Conservation (phyloP, 2,888 invertebrate species). For the Allygus modestus region DNA sequence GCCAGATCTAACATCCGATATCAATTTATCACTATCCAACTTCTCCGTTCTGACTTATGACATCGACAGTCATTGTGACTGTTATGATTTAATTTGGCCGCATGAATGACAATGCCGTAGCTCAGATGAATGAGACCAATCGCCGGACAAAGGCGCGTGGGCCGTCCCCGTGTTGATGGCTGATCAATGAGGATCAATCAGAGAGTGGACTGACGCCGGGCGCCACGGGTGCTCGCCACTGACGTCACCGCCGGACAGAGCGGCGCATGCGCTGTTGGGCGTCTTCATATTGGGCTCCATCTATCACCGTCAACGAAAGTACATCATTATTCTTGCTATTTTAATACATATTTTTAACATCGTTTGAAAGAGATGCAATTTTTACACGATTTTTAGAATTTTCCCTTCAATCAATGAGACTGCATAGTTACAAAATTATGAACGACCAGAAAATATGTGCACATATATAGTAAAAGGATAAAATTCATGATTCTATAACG, state of each 20-base stretch:
- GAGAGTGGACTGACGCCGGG: background rate
- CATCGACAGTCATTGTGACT: conserved; percentile 29
- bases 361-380: too few species aligned
- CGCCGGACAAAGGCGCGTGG: conserved; percentile 27
- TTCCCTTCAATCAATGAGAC: too few species aligned
- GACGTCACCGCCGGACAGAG: background rate
- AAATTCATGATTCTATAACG: too few species aligned
- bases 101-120: conserved; percentile 23
- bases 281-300: background rate
- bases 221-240: background rate
- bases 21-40: conserved; percentile 4
- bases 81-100: conserved; percentile 37
- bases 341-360: too few species aligned
- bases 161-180: conserved; percentile 1
- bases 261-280: background rate
- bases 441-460: too few species aligned
- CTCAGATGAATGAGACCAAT: conserved; percentile 19
- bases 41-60: conserved; percentile 15
- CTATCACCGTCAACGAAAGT: background rate
- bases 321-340: background rate
- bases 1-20: background rate
- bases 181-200: conserved; percentile 16
- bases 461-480: too few species aligned
- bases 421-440: too few species aligned
- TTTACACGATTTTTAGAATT: too few species aligned